phyloP scores from a whole-genome alignment of 2,888 invertebrate genomes.

The Amphipoea oculea region DNA sequence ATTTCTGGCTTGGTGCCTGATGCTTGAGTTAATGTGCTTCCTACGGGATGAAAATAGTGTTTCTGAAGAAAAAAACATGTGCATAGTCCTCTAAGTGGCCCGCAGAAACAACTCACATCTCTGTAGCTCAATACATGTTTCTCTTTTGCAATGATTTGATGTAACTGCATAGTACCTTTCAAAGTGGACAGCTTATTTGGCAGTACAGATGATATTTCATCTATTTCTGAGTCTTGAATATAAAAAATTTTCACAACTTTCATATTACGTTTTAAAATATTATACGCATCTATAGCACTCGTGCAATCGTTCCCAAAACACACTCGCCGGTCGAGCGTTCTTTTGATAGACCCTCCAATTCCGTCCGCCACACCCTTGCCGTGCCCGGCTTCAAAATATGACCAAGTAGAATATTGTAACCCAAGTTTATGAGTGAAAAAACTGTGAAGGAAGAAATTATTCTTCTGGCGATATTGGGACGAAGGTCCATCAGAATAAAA shows the following conservation, averaged over 20 bases:
- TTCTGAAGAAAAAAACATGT: slow-evolving; percentile 32
- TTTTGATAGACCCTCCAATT: slow-evolving; percentile 63
- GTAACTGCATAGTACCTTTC: slow-evolving; percentile 48
- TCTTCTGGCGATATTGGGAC: too few species aligned
- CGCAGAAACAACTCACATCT: slow-evolving; percentile 38
- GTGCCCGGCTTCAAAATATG: too few species aligned
- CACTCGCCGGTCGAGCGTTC: slow-evolving; percentile 57
- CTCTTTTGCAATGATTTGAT: slow-evolving; percentile 39
- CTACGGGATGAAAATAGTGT: slow-evolving; percentile 13
- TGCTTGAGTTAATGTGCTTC: slow-evolving; percentile 6
- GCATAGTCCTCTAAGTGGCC: slow-evolving; percentile 27
- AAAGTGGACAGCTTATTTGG: slow-evolving; percentile 16
- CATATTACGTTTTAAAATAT: slow-evolving; percentile 7
- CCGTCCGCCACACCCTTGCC: slow-evolving; percentile 40
- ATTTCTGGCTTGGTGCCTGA: slow-evolving; percentile 18
- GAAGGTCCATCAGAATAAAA: too few species aligned
- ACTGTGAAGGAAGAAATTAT: too few species aligned
- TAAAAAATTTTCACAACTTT: background rate
- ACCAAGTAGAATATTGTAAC: too few species aligned
- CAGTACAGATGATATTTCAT: slow-evolving; percentile 14
- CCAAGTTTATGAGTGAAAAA: too few species aligned
- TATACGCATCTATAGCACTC: slow-evolving; percentile 39
- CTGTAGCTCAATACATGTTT: slow-evolving; percentile 27
- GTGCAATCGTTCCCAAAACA: slow-evolving; percentile 56
- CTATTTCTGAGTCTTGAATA: slow-evolving; percentile 11